Conservation (phyloP, 2,113 vertebrate genomes). For the Xiphophorus couchianus region DNA sequence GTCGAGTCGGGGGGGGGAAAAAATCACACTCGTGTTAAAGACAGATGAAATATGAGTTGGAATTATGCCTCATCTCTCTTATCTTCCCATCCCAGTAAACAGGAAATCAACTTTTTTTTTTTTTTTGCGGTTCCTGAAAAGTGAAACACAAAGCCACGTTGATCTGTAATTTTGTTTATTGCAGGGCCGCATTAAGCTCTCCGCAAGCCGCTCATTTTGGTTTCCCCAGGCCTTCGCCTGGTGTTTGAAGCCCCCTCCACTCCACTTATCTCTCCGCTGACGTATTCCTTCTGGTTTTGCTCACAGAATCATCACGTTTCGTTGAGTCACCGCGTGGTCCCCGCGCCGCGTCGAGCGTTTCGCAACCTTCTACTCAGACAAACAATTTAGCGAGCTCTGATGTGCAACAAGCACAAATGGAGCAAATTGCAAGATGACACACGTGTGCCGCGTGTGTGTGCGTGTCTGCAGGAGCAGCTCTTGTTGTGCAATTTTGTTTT, state of each 20-base stretch:
- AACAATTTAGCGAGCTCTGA: constrained; percentile 54
- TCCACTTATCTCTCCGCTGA: constrained; percentile 35
- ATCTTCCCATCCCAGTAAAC: constrained; percentile 55
- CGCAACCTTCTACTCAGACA: constrained; percentile 35
- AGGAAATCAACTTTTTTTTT: constrained; percentile 48
- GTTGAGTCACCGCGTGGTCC: constrained; percentile 29
- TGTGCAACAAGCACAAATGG: constrained; percentile 33
- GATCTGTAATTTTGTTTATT: constrained; percentile 69
- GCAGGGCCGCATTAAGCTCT: constrained; percentile 53
- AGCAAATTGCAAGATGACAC: constrained; percentile 32
- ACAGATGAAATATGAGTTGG: constrained; percentile 40
- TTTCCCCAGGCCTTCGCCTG: constrained; percentile 37
- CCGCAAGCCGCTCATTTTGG: constrained; percentile 55
- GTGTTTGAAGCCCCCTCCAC: constrained; percentile 11
- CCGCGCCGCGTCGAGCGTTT: constrained; percentile 24
- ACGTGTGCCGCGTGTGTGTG: not conserved
- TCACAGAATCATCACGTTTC: constrained; percentile 40
- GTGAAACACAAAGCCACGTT: constrained; percentile 50
- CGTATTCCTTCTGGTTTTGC: constrained; percentile 41
- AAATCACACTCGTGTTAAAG: constrained; percentile 24
- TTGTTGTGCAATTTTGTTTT: constrained; percentile 26
- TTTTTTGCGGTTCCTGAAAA: constrained; percentile 44
- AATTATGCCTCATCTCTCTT: constrained; percentile 24
- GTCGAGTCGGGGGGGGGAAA: constrained; percentile 25
- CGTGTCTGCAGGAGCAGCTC: constrained; percentile 23